Conservation (phyloP, 2,797 vertebrate species). For the Xenentodon cancila region DNA sequence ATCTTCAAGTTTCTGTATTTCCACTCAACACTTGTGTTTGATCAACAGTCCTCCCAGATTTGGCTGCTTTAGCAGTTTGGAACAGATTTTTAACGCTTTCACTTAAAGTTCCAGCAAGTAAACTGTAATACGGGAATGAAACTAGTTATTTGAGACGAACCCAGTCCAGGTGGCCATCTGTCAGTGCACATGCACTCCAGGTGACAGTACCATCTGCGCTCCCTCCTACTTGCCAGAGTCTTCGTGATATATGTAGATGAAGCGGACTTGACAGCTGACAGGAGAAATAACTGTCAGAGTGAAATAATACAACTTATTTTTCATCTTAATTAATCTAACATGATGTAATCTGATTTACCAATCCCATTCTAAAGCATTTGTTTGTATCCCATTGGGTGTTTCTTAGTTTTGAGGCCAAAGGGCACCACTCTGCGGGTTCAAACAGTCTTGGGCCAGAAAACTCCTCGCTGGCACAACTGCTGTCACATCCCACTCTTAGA, state of each 20-base stretch:
- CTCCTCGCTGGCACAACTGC: slow-evolving; percentile 25
- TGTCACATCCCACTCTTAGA: slow-evolving; percentile 30
- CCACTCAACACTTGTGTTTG: too few relatives aligned
- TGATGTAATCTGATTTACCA: not conserved
- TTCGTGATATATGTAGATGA: slow-evolving; percentile 57
- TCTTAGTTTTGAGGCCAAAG: slow-evolving; percentile 6
- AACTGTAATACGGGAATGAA: slow-evolving; percentile 30
- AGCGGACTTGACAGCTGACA: slow-evolving; percentile 44
- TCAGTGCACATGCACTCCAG: slow-evolving; percentile 63
- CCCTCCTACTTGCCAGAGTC: slow-evolving; percentile 30
- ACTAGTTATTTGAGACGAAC: slow-evolving; percentile 43
- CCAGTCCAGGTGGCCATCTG: slow-evolving; percentile 72
- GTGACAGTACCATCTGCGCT: slow-evolving; percentile 78
- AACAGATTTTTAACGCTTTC: slow-evolving; percentile 29
- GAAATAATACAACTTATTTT: slow-evolving; percentile 27
- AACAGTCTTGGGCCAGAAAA: slow-evolving; percentile 36
- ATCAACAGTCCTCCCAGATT: too few relatives aligned
- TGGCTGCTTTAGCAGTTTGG: not conserved
- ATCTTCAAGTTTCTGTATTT: too few relatives aligned
- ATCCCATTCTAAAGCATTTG: not conserved
- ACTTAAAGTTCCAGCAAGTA: slow-evolving; percentile 30
- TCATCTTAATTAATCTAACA: not conserved
- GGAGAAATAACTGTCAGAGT: slow-evolving; percentile 6
- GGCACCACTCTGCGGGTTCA: slow-evolving; percentile 29
- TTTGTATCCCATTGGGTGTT: not conserved